Evolutionary conservation across 2,113 vertebrate genomes (phyloP).

Genomic region (Kobus ellipsiprymnus): DNA sequence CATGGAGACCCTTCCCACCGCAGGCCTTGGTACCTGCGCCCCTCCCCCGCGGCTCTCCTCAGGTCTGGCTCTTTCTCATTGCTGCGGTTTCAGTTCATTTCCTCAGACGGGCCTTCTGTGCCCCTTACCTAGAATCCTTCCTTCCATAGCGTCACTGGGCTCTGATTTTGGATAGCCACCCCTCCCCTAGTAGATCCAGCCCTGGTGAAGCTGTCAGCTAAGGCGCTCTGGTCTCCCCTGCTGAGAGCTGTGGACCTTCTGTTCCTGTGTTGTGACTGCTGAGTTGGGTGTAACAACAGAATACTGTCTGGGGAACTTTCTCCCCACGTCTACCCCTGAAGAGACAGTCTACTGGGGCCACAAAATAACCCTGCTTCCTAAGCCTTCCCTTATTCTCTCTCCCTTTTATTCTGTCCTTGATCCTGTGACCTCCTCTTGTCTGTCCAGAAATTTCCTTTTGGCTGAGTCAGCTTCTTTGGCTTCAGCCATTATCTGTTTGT

Average conservation of each 20-base stretch:
- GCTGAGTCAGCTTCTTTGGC: not conserved
- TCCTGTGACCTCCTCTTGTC: not conserved
- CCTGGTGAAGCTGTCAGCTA: not conserved
- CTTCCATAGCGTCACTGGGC: not conserved
- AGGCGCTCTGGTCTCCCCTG: not conserved
- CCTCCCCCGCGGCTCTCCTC: rapidly evolving
- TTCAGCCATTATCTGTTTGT: not conserved
- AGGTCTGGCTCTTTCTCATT: not conserved
- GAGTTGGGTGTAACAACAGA: not conserved
- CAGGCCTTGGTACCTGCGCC: rapidly evolving
- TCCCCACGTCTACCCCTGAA: not conserved
- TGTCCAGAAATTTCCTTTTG: not conserved
- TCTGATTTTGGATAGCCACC: not conserved
- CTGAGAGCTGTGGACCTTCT: not conserved
- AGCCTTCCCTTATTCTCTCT: not conserved
- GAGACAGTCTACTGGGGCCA: not conserved
- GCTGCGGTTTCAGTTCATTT: not conserved
- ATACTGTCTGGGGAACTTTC: not conserved
- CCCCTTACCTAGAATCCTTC: too few relatives aligned
- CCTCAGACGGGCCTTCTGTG: not conserved
- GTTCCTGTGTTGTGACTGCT: not conserved
- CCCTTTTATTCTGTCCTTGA: not conserved
- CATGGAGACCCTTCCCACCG: not conserved
- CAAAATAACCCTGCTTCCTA: not conserved
- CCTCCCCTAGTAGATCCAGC: too few relatives aligned